These are phyloP conservation scores for Nerophis lumbriciformis DNA, from an alignment of 2,113 vertebrate genomes.

Conservation along the genomic window DNA sequence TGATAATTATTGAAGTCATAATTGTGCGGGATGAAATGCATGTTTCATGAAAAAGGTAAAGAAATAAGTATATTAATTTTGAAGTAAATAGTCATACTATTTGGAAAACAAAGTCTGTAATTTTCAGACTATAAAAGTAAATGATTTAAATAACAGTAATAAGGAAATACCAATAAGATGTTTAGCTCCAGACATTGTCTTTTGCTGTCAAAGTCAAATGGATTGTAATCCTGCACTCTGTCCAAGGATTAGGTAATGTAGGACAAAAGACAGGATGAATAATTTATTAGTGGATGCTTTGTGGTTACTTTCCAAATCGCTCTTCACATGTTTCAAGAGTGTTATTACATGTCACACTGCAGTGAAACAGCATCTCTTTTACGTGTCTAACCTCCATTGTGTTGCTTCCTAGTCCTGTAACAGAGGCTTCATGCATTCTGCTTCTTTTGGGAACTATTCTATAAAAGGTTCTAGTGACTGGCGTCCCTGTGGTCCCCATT, in stretches of 20 bases:
- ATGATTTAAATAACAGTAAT: too few species aligned
- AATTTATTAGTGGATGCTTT: conserved; percentile 62
- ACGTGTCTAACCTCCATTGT: not conserved
- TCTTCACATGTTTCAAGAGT: not conserved
- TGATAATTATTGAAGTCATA: too few species aligned
- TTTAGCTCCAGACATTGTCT: not conserved
- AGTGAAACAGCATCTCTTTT: not conserved
- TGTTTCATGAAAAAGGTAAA: too few species aligned
- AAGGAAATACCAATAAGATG: too few species aligned
- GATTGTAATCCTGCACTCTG: conserved; percentile 65
- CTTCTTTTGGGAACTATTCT: conserved; percentile 64
- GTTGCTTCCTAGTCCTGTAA: conserved; percentile 34
- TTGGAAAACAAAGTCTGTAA: too few species aligned
- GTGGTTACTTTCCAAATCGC: conserved; percentile 52
- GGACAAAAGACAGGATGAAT: conserved; percentile 73
- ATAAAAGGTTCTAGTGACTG: conserved; percentile 65
- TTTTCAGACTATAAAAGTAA: too few species aligned
- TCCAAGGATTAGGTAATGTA: conserved; percentile 66
- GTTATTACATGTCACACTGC: not conserved
- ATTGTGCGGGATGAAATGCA: too few species aligned
- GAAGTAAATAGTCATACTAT: too few species aligned
- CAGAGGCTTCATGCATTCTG: conserved; percentile 62
- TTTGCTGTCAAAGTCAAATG: conserved; percentile 70
- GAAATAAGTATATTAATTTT: too few species aligned
- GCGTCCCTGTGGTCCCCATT: conserved; percentile 74